These are phyloP conservation scores for Hyla sarda DNA, from an alignment of 2,113 vertebrate species.

Conservation along the genomic window DNA sequence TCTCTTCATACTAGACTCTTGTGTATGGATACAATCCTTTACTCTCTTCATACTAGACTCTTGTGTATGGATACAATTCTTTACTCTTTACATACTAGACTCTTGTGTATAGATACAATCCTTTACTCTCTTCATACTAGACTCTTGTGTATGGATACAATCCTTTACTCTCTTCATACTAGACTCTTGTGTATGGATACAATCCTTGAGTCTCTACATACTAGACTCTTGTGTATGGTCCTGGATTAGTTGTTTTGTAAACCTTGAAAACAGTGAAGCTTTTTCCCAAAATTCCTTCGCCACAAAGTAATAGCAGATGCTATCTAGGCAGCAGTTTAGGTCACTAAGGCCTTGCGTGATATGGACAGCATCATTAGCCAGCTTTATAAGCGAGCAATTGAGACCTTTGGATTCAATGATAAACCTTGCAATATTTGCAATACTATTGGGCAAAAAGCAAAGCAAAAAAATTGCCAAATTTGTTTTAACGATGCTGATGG, in stretches of 20 bases:
- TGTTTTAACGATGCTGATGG: slow-evolving; percentile 69
- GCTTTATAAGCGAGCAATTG: accelerated
- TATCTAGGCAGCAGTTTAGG: slow-evolving; percentile 78
- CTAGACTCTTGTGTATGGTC: slow-evolving; percentile 28
- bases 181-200: not conserved
- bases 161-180: no score
- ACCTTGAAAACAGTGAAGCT: not conserved
- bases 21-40: no score
- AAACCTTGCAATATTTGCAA: slow-evolving; percentile 49
- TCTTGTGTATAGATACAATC: no score
- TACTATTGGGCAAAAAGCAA: slow-evolving; percentile 75
- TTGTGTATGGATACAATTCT: no score
- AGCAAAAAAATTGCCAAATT: slow-evolving; percentile 72
- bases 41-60: no score
- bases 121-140: no score
- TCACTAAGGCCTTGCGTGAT: slow-evolving; percentile 65
- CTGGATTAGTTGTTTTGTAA: not conserved
- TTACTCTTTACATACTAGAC: no score
- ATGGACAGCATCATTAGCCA: not conserved
- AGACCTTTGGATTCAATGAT: not conserved
- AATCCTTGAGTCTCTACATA: slow-evolving; percentile 4
- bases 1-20: no score
- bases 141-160: no score
- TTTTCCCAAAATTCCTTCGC: slow-evolving; percentile 73
- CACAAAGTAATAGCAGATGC: slow-evolving; percentile 77